Conservation (phyloP, 2,797 vertebrate species). For the Enteromius treurensis region DNA sequence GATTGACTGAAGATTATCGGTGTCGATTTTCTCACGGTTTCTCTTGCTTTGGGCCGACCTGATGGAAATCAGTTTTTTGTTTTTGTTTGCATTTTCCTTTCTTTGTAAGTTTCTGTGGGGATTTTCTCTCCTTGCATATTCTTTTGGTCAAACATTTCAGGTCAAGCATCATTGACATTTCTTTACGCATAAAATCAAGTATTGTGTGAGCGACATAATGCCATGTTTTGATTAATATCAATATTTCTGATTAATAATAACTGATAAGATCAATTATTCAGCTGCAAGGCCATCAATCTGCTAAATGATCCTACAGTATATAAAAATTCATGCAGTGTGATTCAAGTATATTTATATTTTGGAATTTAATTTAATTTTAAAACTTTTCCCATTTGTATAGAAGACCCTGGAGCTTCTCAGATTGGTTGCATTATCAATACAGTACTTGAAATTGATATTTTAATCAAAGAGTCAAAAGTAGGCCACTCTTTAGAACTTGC, state of each 20-base stretch:
- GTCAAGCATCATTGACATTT: background rate
- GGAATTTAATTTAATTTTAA: background rate
- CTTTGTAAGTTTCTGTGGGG: constrained; percentile 30
- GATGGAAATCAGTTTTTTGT: constrained; percentile 53
- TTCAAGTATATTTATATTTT: background rate
- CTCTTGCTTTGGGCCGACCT: constrained; percentile 28
- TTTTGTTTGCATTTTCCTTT: constrained; percentile 60
- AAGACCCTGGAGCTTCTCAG: background rate
- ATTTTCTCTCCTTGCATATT: background rate
- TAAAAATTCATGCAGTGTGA: background rate
- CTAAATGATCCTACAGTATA: background rate
- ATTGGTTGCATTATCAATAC: background rate
- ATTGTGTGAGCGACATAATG: background rate
- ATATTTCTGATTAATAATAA: background rate
- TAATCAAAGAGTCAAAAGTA: background rate
- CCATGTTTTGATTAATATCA: background rate
- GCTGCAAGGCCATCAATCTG: background rate
- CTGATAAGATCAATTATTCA: background rate
- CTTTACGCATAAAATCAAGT: background rate
- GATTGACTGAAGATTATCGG: constrained; percentile 68
- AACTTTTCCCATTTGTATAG: background rate
- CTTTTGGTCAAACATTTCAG: background rate
- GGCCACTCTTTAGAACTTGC: background rate
- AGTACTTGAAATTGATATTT: background rate
- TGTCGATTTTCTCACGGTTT: constrained; percentile 43